Evolutionary conservation across 1,140 invertebrate species (phyloP).

Genomic region (Orussus abietinus): DNA sequence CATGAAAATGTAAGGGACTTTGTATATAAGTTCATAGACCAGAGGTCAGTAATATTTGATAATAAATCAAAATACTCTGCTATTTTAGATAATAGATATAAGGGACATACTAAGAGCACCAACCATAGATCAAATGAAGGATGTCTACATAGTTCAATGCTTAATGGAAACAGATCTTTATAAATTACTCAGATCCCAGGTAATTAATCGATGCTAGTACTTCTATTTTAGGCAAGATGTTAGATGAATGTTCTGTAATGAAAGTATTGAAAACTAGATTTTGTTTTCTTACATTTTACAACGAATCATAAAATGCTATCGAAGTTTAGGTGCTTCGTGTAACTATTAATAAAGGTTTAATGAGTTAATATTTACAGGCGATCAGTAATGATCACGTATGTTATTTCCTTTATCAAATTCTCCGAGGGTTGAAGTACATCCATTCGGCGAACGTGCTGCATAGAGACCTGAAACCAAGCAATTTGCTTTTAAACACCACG

Average conservation of each 20-base stretch:
- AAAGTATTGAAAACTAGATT: too few species aligned
- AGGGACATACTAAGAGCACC: slow-evolving; percentile 94
- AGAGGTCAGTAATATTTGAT: slow-evolving; percentile 4
- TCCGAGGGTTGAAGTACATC: slow-evolving; percentile 98
- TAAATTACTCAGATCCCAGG: slow-evolving; percentile 98
- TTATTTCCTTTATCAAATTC: slow-evolving; percentile 99
- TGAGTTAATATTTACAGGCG: slow-evolving; percentile 63
- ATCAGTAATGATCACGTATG: slow-evolving; percentile 99
- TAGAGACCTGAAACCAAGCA: slow-evolving; percentile 97
- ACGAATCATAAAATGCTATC: too few species aligned
- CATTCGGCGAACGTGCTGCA: slow-evolving; percentile 99
- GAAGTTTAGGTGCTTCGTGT: too few species aligned
- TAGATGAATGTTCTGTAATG: too few species aligned
- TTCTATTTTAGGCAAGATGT: too few species aligned
- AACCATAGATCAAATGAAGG: slow-evolving; percentile 97
- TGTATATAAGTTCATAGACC: slow-evolving; percentile 6
- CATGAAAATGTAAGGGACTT: slow-evolving; percentile 94
- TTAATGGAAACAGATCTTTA: slow-evolving; percentile 99
- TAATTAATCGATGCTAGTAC: too few species aligned
- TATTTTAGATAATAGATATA: slow-evolving; percentile 96
- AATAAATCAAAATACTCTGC: slow-evolving; percentile 25
- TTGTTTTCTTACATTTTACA: too few species aligned
- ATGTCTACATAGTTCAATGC: slow-evolving; percentile 99
- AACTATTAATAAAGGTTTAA: slow-evolving; percentile 15
- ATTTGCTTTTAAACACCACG: slow-evolving; percentile 96